A percentile compares a stretch with the other conserved stretches of the same genome.
phyloP scores from a whole-genome alignment of 92 coral and sea anemone species.

The Nematostella vectensis region DNA sequence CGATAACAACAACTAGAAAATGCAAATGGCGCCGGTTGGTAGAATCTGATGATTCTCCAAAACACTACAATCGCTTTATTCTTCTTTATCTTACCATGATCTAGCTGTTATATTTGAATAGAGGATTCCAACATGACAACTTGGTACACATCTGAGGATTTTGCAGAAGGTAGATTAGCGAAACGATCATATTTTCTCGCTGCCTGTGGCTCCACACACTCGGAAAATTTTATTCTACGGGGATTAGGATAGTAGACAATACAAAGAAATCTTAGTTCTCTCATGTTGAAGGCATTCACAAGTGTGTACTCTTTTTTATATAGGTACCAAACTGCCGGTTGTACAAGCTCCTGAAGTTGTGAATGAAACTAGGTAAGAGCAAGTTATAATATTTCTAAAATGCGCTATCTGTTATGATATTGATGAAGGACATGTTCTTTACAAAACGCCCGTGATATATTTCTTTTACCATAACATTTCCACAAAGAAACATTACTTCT shows the following conservation, averaged over 20 bases:
- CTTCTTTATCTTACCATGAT: neutral
- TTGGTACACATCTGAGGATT: constrained; percentile 62
- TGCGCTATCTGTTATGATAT: too few species aligned
- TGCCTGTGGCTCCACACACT: too few species aligned
- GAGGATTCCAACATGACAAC: constrained; percentile 50
- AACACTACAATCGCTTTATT: constrained; percentile 1
- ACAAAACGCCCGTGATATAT: too few species aligned
- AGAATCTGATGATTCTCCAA: constrained; percentile 4
- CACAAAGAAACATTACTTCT: too few species aligned
- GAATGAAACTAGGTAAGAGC: neutral
- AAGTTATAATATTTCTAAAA: too few species aligned
- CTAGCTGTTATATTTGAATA: neutral
- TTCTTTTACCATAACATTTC: too few species aligned
- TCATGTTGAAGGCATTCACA: too few species aligned
- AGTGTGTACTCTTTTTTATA: too few species aligned
- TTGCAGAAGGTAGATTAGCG: constrained; percentile 48
- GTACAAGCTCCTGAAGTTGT: constrained; percentile 24
- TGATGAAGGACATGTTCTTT: too few species aligned
- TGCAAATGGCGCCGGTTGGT: constrained; percentile 18
- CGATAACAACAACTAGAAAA: neutral
- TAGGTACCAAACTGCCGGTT: constrained; percentile 26
- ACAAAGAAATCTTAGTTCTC: too few species aligned
- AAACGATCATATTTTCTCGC: neutral
- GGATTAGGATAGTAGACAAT: too few species aligned
- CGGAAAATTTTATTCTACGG: too few species aligned